Conservation (phyloP, 2,888 invertebrate genomes). For the Chaitophorus viminalis region DNA sequence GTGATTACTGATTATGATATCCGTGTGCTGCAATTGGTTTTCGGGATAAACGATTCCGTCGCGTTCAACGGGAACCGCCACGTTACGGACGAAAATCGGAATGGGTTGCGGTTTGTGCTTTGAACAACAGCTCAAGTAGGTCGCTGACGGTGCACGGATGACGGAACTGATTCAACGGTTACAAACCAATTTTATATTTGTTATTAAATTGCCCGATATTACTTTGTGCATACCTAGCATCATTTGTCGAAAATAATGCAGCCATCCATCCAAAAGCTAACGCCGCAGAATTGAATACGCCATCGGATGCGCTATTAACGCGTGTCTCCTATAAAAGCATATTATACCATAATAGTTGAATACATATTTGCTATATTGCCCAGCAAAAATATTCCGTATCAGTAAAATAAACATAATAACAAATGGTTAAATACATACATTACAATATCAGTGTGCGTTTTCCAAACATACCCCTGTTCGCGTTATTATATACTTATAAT, state of each 20-base stretch:
- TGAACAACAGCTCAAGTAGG: no score
- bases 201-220: no score
- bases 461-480: background rate
- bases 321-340: background rate
- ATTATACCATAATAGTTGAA: background rate
- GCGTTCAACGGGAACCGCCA: no score
- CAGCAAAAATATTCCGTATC: background rate
- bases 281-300: background rate
- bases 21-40: no score
- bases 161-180: background rate
- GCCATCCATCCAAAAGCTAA: background rate
- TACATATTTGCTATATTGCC: constrained; percentile 5
- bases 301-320: background rate
- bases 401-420: background rate
- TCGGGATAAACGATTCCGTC: no score
- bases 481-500: background rate
- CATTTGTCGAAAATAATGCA: background rate
- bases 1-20: no score
- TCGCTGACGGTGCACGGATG: no score
- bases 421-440: background rate
- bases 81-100: no score
- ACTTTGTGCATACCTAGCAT: background rate
- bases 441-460: no score
- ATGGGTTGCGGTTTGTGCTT: no score
- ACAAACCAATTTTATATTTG: background rate